Evolutionary conservation across 1,140 invertebrate genomes (phyloP).

Genomic region (Neodiprion virginianus): DNA sequence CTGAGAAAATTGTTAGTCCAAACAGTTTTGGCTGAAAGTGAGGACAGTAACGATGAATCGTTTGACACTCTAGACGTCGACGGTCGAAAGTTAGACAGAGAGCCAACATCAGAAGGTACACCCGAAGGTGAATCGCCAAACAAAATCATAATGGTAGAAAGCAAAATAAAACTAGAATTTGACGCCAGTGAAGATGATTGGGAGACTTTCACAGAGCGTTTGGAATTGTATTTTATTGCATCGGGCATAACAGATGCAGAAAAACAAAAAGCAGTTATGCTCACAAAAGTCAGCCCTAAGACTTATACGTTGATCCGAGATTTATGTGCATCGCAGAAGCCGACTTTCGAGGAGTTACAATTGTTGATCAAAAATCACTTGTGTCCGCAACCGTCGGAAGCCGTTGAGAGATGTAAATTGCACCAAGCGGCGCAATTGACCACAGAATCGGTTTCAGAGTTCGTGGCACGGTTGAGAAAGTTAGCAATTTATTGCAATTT

Average conservation of each 20-base stretch:
- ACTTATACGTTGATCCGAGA: slow-evolving; percentile 10
- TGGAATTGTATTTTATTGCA: slow-evolving; percentile 37
- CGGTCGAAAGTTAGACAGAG: not conserved
- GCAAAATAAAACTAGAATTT: slow-evolving; percentile 17
- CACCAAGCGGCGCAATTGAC: slow-evolving; percentile 8
- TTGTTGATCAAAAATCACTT: slow-evolving; percentile 14
- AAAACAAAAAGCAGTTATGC: not conserved
- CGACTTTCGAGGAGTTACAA: slow-evolving; percentile 1
- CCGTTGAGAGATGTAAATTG: slow-evolving; percentile 1
- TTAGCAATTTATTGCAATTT: slow-evolving; percentile 8
- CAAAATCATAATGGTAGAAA: not conserved
- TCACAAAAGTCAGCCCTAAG: slow-evolving; percentile 8
- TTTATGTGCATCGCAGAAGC: not conserved
- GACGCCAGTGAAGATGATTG: slow-evolving; percentile 18
- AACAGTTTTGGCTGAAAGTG: slow-evolving; percentile 1
- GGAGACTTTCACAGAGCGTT: slow-evolving; percentile 24
- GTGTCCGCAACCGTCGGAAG: slow-evolving; percentile 11
- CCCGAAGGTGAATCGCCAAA: not conserved
- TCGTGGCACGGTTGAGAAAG: slow-evolving; percentile 10
- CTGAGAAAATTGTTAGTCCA: not conserved
- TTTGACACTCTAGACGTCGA: not conserved
- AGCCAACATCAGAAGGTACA: not conserved
- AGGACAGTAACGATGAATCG: not conserved
- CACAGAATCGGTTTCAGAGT: slow-evolving; percentile 2
- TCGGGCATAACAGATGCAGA: slow-evolving; percentile 28